Evolutionary conservation across 2,888 invertebrate genomes (phyloP), one percentile per base, ranked within the genome.

Genomic region (Tillus elongatus): DNA sequence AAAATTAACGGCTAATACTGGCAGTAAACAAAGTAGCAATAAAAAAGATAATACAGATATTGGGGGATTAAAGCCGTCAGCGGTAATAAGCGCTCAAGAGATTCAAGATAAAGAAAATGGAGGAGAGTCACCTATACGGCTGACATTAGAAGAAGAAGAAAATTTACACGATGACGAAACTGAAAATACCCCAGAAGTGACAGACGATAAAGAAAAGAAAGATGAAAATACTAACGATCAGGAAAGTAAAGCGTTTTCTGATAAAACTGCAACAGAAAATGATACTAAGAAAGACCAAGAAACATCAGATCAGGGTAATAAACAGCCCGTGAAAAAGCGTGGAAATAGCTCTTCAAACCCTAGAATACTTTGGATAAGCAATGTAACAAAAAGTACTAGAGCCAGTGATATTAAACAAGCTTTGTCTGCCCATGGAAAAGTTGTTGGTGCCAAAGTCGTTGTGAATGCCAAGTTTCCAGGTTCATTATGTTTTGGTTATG

Each of bases 361-460:
- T 2, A 73, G 87, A 40, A 92, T 93, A 64, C 70, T 96, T 31
- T 96, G 96, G 96, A 90, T 96, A 50, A 92, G 91, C 58, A 92
- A 93, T 11, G 71, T 97, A 47, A 85, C 93, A 0, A 83, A 89
- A 4, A 77, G 82, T 41, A 95, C 95, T 9, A 77, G 91, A 39
- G 96, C 96, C 39, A 89, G 91, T 45, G 95, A 96, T 66, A 70
- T 97, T 52, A 96, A 96, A 66, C 84, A 88, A 36, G 77, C 91
- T 16, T 87, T 95, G 61, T 88, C 88, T 37, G 85, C 87, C 58
- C 84, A 86, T 70, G 95, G 93, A 54, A 93, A 92, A 77, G 92
- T 92, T 30, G 78, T 90, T 53, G 91, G 91, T 41, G 95, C 95
- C 0, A 96, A 96, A 70, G 90, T 97, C 14, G 95, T 97, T 2